phyloP scores from a whole-genome alignment of 2,113 vertebrate genomes.

The Oryzias melastigma region DNA sequence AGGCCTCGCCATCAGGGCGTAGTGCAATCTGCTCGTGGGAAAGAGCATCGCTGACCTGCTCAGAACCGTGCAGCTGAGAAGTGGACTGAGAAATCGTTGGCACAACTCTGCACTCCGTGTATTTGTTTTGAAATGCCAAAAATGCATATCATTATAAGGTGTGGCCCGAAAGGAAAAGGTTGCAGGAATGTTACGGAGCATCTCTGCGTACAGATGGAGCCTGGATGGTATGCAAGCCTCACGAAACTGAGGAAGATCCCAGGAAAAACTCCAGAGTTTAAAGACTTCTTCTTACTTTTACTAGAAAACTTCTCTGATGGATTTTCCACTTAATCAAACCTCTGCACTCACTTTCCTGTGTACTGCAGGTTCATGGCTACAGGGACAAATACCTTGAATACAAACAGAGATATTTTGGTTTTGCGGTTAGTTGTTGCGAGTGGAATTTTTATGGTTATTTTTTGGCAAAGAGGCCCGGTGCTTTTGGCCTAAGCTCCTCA shows the following conservation, averaged over 20 bases:
- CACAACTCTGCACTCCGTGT: conserved; percentile 33
- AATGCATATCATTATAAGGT: conserved; percentile 39
- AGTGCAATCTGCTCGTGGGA: conserved; percentile 43
- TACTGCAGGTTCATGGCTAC: conserved; percentile 42
- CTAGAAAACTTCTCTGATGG: conserved; percentile 48
- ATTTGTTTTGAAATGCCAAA: conserved; percentile 52
- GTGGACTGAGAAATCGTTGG: conserved; percentile 38
- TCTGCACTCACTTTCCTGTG: conserved; percentile 37
- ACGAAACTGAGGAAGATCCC: conserved; percentile 22
- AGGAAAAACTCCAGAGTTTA: conserved; percentile 10
- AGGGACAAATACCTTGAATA: conserved; percentile 57
- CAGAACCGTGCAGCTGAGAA: conserved; percentile 34
- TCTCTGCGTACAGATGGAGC: conserved; percentile 32
- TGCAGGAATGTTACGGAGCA: conserved; percentile 28
- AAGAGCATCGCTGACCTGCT: conserved; percentile 37
- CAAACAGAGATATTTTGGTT: conserved; percentile 68
- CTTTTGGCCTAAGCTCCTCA: conserved; percentile 49
- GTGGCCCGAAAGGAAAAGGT: conserved; percentile 28
- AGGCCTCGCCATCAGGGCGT: conserved; percentile 12
- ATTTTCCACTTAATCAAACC: conserved; percentile 52
- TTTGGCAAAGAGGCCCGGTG: conserved; percentile 51
- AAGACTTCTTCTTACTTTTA: conserved; percentile 48
- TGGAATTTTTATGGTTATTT: conserved; percentile 58
- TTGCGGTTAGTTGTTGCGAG: conserved; percentile 68
- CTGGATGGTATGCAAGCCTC: conserved; percentile 14